phyloP scores from a whole-genome alignment of 2,113 vertebrate species.

The Diglossa brunneiventris region DNA sequence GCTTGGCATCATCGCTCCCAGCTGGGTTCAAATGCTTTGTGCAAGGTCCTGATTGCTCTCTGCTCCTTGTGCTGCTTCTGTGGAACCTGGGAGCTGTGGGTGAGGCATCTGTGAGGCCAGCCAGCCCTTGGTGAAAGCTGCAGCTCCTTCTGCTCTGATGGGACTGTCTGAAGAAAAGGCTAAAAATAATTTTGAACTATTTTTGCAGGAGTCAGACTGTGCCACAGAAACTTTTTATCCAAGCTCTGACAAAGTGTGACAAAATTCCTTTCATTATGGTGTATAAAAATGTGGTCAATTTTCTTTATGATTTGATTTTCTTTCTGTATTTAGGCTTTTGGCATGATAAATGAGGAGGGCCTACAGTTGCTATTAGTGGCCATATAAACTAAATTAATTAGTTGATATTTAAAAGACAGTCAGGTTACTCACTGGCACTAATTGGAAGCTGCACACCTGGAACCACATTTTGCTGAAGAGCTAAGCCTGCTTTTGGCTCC shows the following conservation, averaged over 20 bases:
- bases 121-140: not conserved
- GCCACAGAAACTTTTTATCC: not conserved
- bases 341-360: not conserved
- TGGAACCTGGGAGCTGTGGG: fast-evolving
- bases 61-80: not conserved
- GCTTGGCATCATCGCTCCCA: fast-evolving
- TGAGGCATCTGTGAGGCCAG: not conserved
- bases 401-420: conserved; percentile 7
- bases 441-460: not conserved
- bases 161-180: not conserved
- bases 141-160: not conserved
- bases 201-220: not conserved
- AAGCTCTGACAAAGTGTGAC: not conserved
- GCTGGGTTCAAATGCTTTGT: not conserved
- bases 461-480: not conserved
- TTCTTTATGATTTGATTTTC: not conserved
- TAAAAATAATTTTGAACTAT: not conserved
- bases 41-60: fast-evolving
- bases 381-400: not conserved
- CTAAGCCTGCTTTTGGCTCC: not conserved
- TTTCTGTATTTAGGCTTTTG: not conserved
- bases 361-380: not conserved
- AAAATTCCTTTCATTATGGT: not conserved
- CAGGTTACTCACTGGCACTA: not conserved
- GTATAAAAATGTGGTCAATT: not conserved